A percentile compares a stretch with the other conserved stretches of the same genome.
Conservation (phyloP, 2,113 vertebrate species). For the Lontra canadensis region DNA sequence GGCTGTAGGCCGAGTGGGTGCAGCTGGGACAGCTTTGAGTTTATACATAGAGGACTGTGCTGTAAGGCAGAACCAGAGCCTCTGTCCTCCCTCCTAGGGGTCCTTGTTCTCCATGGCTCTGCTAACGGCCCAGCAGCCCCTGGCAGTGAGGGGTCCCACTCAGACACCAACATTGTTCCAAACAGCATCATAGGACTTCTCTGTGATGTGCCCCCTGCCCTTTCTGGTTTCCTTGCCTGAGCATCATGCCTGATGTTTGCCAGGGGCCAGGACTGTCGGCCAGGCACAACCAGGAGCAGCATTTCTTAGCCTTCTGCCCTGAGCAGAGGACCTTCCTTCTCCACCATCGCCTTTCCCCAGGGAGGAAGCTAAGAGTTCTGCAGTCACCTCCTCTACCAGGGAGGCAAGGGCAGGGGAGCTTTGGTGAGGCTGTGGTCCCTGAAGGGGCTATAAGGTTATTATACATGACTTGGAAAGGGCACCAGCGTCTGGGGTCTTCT, state of each 20-base stretch:
- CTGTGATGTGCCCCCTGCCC: background rate
- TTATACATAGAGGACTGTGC: background rate
- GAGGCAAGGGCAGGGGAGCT: background rate
- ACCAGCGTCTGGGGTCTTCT: background rate
- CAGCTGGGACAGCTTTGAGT: background rate
- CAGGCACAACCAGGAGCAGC: conserved; percentile 76
- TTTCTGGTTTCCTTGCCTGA: conserved; percentile 82
- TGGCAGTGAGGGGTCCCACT: background rate
- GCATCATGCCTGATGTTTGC: conserved; percentile 83
- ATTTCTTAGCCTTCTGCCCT: background rate
- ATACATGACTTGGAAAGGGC: background rate
- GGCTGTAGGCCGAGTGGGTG: background rate
- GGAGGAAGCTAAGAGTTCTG: background rate
- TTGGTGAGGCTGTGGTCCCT: background rate
- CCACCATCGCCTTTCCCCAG: background rate
- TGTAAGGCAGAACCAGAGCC: background rate
- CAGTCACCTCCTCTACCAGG: background rate
- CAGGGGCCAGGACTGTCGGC: conserved; percentile 62
- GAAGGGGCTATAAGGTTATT: background rate
- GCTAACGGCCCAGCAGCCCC: background rate
- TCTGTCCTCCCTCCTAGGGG: accelerated
- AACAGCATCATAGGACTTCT: background rate
- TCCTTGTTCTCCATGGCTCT: background rate
- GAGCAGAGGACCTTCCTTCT: background rate
- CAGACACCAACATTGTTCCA: background rate